These are phyloP conservation scores for Orthosia gothica DNA, from an alignment of 2,888 invertebrate species.

Conservation along the genomic window DNA sequence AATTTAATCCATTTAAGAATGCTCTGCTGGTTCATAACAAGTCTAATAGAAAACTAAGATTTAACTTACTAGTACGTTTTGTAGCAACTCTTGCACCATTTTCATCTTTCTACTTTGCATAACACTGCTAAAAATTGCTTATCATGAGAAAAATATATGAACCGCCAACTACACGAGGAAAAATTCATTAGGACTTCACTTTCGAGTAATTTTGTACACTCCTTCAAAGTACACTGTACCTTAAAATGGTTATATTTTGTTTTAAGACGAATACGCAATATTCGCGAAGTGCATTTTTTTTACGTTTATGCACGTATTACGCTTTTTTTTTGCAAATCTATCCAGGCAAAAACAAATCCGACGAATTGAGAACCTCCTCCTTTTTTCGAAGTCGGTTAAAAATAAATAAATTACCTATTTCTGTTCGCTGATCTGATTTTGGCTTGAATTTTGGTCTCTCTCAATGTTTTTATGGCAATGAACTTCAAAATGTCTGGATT, in stretches of 20 bases:
- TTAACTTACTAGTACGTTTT: not conserved
- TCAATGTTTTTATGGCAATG: not conserved
- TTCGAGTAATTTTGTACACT: constrained; percentile 30
- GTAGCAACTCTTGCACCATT: not conserved
- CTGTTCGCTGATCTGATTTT: not conserved
- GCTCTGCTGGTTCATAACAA: not conserved
- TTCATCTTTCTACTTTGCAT: constrained; percentile 2
- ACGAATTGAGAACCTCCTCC: too few species aligned
- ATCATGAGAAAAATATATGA: constrained; percentile 37
- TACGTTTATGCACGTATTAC: not conserved
- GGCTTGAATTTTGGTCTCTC: too few species aligned
- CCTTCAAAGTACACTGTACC: constrained; percentile 27
- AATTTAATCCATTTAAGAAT: not conserved
- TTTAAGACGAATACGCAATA: constrained; percentile 17
- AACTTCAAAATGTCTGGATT: not conserved
- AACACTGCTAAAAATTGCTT: constrained; percentile 27
- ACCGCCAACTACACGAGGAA: constrained; percentile 35
- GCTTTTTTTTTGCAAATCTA: too few species aligned
- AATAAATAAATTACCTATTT: constrained; percentile 32
- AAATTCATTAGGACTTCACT: constrained; percentile 48
- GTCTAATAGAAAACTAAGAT: not conserved
- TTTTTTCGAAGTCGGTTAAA: not conserved
- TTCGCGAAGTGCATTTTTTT: not conserved
- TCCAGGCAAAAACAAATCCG: too few species aligned
- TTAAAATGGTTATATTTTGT: constrained; percentile 8